phyloP scores from a whole-genome alignment of 64 coral and sea anemone species.

The Actinia tenebrosa region DNA sequence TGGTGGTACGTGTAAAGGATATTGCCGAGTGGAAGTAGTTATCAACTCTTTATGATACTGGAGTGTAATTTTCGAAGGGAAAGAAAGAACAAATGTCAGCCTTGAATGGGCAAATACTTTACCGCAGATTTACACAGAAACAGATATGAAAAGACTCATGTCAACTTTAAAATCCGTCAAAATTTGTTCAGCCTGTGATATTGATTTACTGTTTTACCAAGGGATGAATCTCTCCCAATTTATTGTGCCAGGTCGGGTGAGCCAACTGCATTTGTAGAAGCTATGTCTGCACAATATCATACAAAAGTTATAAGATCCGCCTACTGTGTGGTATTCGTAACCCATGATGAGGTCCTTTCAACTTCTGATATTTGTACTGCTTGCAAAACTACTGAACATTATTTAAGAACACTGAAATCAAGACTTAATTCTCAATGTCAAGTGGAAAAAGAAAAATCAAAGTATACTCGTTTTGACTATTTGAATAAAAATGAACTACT shows the following conservation, averaged over 20 bases:
- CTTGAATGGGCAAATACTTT: constrained; percentile 25
- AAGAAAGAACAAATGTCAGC: neutral
- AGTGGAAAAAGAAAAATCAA: constrained; percentile 23
- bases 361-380: constrained; percentile 35
- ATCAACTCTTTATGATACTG: constrained; percentile 17
- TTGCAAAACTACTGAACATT: constrained; percentile 44
- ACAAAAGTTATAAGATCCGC: constrained; percentile 57
- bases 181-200: constrained; percentile 15
- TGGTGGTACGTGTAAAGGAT: constrained; percentile 9
- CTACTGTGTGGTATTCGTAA: constrained; percentile 42
- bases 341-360: constrained; percentile 33
- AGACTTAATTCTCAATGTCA: constrained; percentile 14
- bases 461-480: constrained; percentile 37
- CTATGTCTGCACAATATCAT: constrained; percentile 21
- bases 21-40: neutral
- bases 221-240: constrained; percentile 23
- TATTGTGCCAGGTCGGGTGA: constrained; percentile 39
- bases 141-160: constrained; percentile 34
- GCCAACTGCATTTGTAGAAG: constrained; percentile 62
- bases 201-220: constrained; percentile 33
- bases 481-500: constrained; percentile 53
- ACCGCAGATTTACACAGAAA: neutral
- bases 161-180: neutral
- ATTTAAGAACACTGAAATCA: constrained; percentile 57
- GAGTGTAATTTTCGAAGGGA: constrained; percentile 41